Evolutionary conservation across 2,797 vertebrate genomes (phyloP).

Genomic region (Natrix natrix): DNA sequence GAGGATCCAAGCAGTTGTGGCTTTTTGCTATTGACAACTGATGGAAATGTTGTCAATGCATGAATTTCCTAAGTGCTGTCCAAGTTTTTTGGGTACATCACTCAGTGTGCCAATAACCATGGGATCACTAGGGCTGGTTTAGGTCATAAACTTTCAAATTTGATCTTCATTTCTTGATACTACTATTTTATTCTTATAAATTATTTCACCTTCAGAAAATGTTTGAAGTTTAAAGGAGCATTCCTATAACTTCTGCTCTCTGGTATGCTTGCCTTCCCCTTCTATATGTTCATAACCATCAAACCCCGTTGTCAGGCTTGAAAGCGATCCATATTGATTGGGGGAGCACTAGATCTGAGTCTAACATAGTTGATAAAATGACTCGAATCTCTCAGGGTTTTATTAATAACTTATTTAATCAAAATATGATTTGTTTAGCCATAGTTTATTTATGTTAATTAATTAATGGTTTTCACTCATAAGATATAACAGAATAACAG

Average conservation of each 20-base stretch:
- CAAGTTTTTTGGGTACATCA: too few relatives aligned
- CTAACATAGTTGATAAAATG: not conserved
- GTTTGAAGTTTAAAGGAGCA: not conserved
- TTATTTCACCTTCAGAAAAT: not conserved
- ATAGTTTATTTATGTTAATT: not conserved
- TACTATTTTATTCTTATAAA: too few relatives aligned
- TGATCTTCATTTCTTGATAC: too few relatives aligned
- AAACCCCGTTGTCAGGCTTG: not conserved
- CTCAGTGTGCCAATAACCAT: too few relatives aligned
- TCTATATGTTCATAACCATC: not conserved
- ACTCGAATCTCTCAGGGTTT: not conserved
- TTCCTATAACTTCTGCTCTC: not conserved
- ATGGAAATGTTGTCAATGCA: too few relatives aligned
- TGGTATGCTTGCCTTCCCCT: not conserved
- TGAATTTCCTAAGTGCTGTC: too few relatives aligned
- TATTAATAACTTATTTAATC: not conserved
- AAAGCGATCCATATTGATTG: not conserved
- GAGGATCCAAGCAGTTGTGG: too few relatives aligned
- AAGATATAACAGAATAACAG: not conserved
- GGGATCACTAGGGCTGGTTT: too few relatives aligned
- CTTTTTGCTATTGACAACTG: too few relatives aligned
- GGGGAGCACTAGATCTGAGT: not conserved
- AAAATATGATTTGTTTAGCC: not conserved
- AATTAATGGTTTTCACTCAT: not conserved
- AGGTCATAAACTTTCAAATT: too few relatives aligned